phyloP scores from a whole-genome alignment of 2,797 vertebrate species.

The Falco biarmicus region DNA sequence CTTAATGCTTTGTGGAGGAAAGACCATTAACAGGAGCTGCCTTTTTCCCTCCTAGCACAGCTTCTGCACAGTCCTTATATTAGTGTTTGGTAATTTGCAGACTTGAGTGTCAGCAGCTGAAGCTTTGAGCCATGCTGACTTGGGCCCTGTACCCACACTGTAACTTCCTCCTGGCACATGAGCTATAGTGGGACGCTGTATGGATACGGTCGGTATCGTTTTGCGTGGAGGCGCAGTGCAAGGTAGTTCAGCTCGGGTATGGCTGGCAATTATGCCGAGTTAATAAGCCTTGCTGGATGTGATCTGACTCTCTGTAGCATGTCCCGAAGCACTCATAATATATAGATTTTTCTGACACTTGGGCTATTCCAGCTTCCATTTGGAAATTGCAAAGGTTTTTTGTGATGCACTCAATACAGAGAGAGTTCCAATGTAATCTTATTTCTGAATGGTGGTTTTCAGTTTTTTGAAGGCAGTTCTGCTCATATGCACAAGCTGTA shows the following conservation, averaged over 20 bases:
- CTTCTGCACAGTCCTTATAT: neutral
- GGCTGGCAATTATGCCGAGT: neutral
- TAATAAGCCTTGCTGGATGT: neutral
- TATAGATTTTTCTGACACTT: neutral
- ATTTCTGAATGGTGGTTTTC: neutral
- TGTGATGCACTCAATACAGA: neutral
- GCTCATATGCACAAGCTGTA: neutral
- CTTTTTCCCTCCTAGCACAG: neutral
- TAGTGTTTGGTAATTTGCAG: neutral
- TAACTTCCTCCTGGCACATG: neutral
- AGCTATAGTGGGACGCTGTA: rapidly evolving
- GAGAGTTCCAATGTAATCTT: neutral
- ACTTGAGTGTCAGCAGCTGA: neutral
- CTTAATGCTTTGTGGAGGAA: neutral
- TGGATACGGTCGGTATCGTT: rapidly evolving
- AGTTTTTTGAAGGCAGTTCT: neutral
- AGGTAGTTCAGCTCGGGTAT: neutral
- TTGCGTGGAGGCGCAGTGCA: no score
- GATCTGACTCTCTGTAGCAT: neutral
- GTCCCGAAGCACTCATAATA: neutral
- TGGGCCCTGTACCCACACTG: no score
- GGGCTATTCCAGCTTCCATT: neutral
- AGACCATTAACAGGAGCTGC: neutral
- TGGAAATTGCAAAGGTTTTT: neutral
- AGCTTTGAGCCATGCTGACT: rapidly evolving